Conservation (phyloP, 2,888 invertebrate genomes). For the Pocota personata region DNA sequence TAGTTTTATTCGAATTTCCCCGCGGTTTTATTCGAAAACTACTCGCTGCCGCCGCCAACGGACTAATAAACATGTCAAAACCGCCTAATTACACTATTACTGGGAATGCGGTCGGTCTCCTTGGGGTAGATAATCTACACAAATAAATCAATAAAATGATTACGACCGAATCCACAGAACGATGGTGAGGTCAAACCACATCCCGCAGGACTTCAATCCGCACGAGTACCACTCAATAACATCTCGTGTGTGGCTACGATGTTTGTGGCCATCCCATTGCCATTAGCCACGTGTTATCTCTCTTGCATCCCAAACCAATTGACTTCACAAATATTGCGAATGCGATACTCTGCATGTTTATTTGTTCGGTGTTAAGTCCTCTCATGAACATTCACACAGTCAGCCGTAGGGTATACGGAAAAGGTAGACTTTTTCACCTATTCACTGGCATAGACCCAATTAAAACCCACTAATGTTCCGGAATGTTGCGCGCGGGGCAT, state of each 20-base stretch:
- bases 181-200: slow-evolving; percentile 63
- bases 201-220: slow-evolving; percentile 65
- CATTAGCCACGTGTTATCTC: slow-evolving; percentile 47
- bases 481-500: slow-evolving; percentile 55
- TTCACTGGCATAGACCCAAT: slow-evolving; percentile 52
- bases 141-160: slow-evolving; percentile 71
- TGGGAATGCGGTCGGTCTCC: slow-evolving; percentile 12
- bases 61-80: slow-evolving; percentile 68
- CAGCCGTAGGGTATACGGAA: neutral
- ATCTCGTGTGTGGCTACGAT: slow-evolving; percentile 24
- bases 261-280: slow-evolving; percentile 19
- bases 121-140: slow-evolving; percentile 42
- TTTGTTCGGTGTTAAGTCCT: slow-evolving; percentile 36
- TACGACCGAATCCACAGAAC: slow-evolving; percentile 37
- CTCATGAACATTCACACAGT: too few species aligned
- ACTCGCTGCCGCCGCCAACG: slow-evolving; percentile 6
- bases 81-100: slow-evolving; percentile 56
- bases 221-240: slow-evolving; percentile 27
- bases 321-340: slow-evolving; percentile 55
- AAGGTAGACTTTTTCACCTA: slow-evolving; percentile 11
- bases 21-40: slow-evolving; percentile 1
- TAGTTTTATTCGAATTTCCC: slow-evolving; percentile 1
- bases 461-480: slow-evolving; percentile 59
- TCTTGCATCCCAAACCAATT: slow-evolving; percentile 31
- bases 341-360: slow-evolving; percentile 57